Percentiles rank a stretch among this genome's conserved stretches.
Evolutionary conservation across 2,797 vertebrate genomes (phyloP).

Genomic region (Myotis planiceps): DNA sequence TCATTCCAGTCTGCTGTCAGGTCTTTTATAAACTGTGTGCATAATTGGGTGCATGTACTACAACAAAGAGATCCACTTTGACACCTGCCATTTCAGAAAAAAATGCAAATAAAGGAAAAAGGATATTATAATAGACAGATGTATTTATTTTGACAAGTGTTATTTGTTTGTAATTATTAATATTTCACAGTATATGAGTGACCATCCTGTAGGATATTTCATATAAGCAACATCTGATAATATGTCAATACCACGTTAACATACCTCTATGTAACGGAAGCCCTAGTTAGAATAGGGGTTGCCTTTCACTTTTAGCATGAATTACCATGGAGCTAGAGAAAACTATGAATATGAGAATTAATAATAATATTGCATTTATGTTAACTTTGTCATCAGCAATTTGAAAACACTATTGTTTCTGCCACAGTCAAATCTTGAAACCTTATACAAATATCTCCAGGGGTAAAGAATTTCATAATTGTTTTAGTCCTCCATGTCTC

Average conservation of each 20-base stretch:
- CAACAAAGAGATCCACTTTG: conserved; percentile 66
- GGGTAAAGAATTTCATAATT: not conserved
- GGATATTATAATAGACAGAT: conserved; percentile 56
- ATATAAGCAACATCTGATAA: conserved; percentile 68
- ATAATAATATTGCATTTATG: not conserved
- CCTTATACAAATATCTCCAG: not conserved
- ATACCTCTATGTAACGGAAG: conserved; percentile 60
- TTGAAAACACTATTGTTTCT: conserved; percentile 21
- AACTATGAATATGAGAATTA: not conserved
- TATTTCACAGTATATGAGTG: conserved; percentile 69
- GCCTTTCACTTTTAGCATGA: conserved; percentile 54
- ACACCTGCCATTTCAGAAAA: conserved; percentile 71
- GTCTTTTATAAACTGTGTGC: conserved; percentile 1
- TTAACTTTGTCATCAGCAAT: not conserved
- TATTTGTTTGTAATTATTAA: conserved; percentile 77
- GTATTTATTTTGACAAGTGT: conserved; percentile 79
- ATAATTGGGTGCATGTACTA: conserved; percentile 64
- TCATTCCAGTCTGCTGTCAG: conserved; percentile 56
- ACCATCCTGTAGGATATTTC: conserved; percentile 63
- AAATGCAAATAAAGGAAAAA: conserved; percentile 57
- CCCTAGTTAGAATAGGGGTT: conserved; percentile 28
- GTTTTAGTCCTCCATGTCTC: not conserved
- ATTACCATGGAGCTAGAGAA: conserved; percentile 34
- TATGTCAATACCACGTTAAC: conserved; percentile 71
- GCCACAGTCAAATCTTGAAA: not conserved